phyloP scores from a whole-genome alignment of 2,888 invertebrate species.

The Caenorhabditis sp. region DNA sequence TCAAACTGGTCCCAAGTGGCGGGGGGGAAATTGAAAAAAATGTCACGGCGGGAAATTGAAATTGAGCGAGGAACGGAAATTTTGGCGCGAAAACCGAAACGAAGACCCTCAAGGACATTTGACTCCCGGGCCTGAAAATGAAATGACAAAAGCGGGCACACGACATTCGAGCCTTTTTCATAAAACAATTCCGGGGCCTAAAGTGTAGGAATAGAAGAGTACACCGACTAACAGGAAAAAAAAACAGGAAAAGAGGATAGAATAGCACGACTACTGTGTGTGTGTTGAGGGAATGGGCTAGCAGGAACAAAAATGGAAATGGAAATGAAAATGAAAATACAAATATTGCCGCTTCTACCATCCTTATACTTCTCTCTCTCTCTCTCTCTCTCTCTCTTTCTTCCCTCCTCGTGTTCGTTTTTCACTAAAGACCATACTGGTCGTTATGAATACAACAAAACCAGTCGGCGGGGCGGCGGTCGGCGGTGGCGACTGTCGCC shows the following conservation, averaged over 20 bases:
- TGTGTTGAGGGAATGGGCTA: background rate
- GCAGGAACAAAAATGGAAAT: background rate
- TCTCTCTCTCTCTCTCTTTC: slow-evolving; percentile 15
- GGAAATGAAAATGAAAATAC: slow-evolving; percentile 29
- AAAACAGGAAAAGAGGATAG: slow-evolving; percentile 38
- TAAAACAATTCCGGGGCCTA: background rate
- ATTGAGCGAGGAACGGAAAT: background rate
- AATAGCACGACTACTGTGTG: slow-evolving; percentile 12
- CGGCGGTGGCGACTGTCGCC: slow-evolving; percentile 10
- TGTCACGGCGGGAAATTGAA: background rate
- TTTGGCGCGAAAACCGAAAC: background rate
- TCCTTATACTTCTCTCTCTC: slow-evolving; percentile 12
- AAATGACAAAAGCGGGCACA: background rate
- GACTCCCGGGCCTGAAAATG: slow-evolving; percentile 2
- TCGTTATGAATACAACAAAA: slow-evolving; percentile 52
- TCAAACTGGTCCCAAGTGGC: too few relatives aligned
- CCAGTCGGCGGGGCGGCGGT: slow-evolving; percentile 13
- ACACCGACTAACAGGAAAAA: background rate
- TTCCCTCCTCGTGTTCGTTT: slow-evolving; percentile 7
- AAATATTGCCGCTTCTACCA: slow-evolving; percentile 22
- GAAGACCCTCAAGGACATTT: slow-evolving; percentile 9
- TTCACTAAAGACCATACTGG: slow-evolving; percentile 21
- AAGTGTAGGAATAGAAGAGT: background rate
- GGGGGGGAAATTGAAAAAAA: background rate
- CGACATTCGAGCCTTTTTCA: slow-evolving; percentile 19